A percentile compares a stretch with the other conserved stretches of the same genome.
These are phyloP conservation scores for Bergia puertoricense DNA, from an alignment of 92 coral and sea anemone species.

Conservation along the genomic window DNA sequence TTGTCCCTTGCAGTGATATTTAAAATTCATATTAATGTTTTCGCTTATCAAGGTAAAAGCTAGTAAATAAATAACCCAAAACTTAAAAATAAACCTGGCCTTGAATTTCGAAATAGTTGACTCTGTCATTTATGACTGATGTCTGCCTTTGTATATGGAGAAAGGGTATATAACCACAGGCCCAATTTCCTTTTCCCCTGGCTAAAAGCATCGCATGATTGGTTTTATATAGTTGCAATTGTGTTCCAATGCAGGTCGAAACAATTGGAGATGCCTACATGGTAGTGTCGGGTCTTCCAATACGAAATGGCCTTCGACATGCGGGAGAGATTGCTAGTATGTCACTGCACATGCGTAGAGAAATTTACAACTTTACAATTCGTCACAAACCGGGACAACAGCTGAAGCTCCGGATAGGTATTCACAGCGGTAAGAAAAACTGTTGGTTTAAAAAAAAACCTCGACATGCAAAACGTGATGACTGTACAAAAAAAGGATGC, in stretches of 20 bases:
- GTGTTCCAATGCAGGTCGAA: conserved; percentile 72
- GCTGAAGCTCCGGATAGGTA: conserved; percentile 87
- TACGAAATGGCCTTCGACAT: conserved; percentile 83
- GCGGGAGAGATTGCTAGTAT: conserved; percentile 96
- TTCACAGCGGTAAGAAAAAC: conserved; percentile 80
- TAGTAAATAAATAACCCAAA: too few species aligned
- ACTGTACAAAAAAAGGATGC: background rate
- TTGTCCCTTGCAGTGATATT: too few species aligned
- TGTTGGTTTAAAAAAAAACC: background rate
- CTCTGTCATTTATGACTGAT: too few species aligned
- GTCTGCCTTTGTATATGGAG: too few species aligned
- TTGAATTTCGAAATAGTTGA: too few species aligned
- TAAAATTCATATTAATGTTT: too few species aligned
- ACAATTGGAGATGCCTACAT: conserved; percentile 99
- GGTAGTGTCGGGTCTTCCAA: conserved; percentile 97
- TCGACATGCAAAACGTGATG: background rate
- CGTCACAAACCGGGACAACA: conserved; percentile 86
- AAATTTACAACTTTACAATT: conserved; percentile 74
- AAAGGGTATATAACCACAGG: too few species aligned
- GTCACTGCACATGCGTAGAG: conserved; percentile 89
- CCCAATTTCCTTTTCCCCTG: too few species aligned
- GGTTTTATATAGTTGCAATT: background rate
- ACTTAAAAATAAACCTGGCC: too few species aligned
- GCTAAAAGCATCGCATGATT: background rate
- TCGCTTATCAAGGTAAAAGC: too few species aligned